A percentile compares a stretch with the other conserved stretches of the same genome.
phyloP scores from a whole-genome alignment of 2,113 vertebrate species.

The Crotalus viridis region DNA sequence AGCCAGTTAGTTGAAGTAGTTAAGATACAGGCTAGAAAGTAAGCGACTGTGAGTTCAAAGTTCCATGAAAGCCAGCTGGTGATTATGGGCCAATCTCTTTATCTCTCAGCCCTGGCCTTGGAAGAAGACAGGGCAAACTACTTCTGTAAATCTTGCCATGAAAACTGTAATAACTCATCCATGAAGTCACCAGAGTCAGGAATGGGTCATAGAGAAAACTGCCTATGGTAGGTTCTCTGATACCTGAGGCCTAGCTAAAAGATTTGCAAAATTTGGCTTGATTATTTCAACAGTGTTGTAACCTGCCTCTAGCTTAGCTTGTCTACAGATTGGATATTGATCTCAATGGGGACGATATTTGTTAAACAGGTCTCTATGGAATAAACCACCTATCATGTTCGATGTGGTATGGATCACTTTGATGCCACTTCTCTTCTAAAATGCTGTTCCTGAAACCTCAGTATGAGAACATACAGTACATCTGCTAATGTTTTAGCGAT shows the following conservation, averaged over 20 bases:
- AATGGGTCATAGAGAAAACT: background rate
- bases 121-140: background rate
- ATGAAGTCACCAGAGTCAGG: background rate
- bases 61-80: background rate
- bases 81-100: background rate
- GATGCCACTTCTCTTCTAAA: background rate
- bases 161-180: background rate
- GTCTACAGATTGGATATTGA: background rate
- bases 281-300: background rate
- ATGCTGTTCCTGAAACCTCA: background rate
- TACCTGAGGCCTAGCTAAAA: background rate
- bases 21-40: background rate
- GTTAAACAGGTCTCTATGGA: background rate
- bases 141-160: background rate
- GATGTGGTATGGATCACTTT: background rate
- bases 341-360: background rate
- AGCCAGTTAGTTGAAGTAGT: background rate
- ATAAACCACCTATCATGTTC: background rate
- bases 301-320: background rate
- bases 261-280: background rate
- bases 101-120: background rate
- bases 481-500: background rate
- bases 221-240: background rate
- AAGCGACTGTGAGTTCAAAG: background rate
- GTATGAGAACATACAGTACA: background rate